Base-by-base conservation (phyloP, 2,113 vertebrate genomes). In the Platysteira castanea region DNA sequence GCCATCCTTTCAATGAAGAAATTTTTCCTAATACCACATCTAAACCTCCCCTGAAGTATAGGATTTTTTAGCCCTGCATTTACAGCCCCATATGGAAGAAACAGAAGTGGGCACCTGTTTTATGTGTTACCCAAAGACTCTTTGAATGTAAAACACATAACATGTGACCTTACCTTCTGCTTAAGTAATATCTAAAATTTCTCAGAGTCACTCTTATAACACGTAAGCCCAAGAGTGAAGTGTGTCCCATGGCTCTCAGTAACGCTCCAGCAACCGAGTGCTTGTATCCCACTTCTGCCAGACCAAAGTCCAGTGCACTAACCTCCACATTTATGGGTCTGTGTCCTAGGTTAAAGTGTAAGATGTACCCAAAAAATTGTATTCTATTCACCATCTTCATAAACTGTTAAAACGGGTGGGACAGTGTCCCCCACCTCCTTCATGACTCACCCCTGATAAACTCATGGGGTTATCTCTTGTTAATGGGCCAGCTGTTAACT, bases 201-300 rank as follows among this genome's bases (percentile, higher is more conserved):
- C 24, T 82, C 27, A 49, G 19, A 46, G 26, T 65, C 0, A 0
- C 10, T 35, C 15, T n/a, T 44, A 12, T 2, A 46, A 2, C 5
- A 2, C 18, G 31, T 15, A 49, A 82, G 24, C 46, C 41, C 54
- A 78, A 74, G 24, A 52, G 15, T 50, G 80, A 28, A 42, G 2
- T 26, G 15, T 52, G 8, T 27, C 28, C 70, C 64, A 0, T 19
- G 24, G 5, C 17, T 44, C 50, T 52, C 54, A 69, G 9, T 30
- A 59, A 35, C 17, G n/a, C 21, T 57, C 15, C 49, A 86, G 27
- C 13, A 60, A 8, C 2, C 2, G 12, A 63, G 35, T 6, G 9
- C 30, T 50, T 49, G 50, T 10, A 54, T 28, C 23, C 23, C 30
- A 24, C 2, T 1, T 53, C 53, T 46, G 11, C 14, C 44, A 88